These are phyloP conservation scores for Sparidentex hasta DNA, from an alignment of 2,797 vertebrate species.

Conservation along the genomic window DNA sequence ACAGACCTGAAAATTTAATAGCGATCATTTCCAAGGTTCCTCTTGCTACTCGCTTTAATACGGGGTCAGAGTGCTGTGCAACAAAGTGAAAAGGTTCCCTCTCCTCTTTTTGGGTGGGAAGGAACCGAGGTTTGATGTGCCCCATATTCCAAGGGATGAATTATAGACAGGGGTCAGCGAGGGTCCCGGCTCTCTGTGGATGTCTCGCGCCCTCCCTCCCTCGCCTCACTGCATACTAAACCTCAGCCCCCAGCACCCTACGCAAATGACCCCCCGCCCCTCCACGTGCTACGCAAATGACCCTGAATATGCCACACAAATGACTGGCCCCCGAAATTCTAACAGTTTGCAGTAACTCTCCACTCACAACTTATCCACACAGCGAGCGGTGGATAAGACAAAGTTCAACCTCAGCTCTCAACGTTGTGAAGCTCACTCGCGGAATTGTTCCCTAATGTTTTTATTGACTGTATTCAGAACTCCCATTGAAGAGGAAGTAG, in stretches of 20 bases:
- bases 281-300: conserved; percentile 77
- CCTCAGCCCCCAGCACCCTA: conserved; percentile 69
- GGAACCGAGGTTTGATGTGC: conserved; percentile 73
- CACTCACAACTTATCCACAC: too few species aligned
- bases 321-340: conserved; percentile 67
- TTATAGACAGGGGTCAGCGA: conserved; percentile 88
- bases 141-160: conserved; percentile 85
- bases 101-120: conserved; percentile 80
- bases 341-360: conserved; percentile 44
- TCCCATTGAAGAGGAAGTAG: background rate
- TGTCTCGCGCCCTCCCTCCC: conserved; percentile 81
- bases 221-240: conserved; percentile 84
- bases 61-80: conserved; percentile 83
- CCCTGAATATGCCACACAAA: conserved; percentile 77
- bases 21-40: conserved; percentile 72
- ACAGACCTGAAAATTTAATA: conserved; percentile 86
- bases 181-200: conserved; percentile 85
- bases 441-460: conserved; percentile 12
- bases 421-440: background rate
- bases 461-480: conserved; percentile 18
- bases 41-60: conserved; percentile 83
- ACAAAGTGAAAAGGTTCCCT: conserved; percentile 81
- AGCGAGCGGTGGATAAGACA: conserved; percentile 4
- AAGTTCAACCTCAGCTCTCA: conserved; percentile 25
- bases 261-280: conserved; percentile 72